A percentile compares a stretch with the other conserved stretches of the same genome.
These are phyloP conservation scores for Chironomus riparius DNA, from an alignment of 2,888 invertebrate genomes.

Conservation along the genomic window DNA sequence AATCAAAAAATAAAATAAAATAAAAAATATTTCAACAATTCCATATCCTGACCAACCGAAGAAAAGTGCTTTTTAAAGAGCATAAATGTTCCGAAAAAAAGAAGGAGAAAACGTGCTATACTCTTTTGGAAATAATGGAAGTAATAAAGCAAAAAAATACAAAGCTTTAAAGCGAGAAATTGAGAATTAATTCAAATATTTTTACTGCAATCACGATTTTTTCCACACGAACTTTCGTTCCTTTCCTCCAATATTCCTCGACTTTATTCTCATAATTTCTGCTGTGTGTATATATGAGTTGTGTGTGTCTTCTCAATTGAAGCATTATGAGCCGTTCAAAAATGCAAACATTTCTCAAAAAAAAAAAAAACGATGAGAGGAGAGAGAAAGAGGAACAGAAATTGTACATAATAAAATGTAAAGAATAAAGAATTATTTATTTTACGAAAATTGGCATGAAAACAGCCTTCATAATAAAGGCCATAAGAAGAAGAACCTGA, in stretches of 20 bases:
- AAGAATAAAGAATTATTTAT: not conserved
- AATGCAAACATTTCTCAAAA: not conserved
- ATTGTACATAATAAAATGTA: too few species aligned
- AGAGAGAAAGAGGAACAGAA: too few species aligned
- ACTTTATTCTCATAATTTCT: not conserved
- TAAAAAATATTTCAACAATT: too few species aligned
- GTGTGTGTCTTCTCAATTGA: not conserved
- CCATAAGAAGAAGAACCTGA: too few species aligned
- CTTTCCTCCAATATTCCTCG: not conserved
- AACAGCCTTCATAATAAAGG: not conserved
- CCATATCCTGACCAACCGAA: too few species aligned
- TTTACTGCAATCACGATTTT: slow-evolving; percentile 20
- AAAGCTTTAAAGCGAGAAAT: slow-evolving; percentile 13
- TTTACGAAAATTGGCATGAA: slow-evolving; percentile 5
- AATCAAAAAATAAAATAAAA: too few species aligned
- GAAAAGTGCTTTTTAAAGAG: too few species aligned
- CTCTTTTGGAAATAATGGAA: not conserved
- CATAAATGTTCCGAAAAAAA: not conserved
- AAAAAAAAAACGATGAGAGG: not conserved
- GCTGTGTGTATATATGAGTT: not conserved
- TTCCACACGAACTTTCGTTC: slow-evolving; percentile 6
- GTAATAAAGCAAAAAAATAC: not conserved
- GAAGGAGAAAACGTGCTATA: not conserved
- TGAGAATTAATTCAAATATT: slow-evolving; percentile 19
- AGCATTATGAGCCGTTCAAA: not conserved